Evolutionary conservation across 2,797 vertebrate genomes (phyloP).

Genomic region (Premnoplex brunnescens): DNA sequence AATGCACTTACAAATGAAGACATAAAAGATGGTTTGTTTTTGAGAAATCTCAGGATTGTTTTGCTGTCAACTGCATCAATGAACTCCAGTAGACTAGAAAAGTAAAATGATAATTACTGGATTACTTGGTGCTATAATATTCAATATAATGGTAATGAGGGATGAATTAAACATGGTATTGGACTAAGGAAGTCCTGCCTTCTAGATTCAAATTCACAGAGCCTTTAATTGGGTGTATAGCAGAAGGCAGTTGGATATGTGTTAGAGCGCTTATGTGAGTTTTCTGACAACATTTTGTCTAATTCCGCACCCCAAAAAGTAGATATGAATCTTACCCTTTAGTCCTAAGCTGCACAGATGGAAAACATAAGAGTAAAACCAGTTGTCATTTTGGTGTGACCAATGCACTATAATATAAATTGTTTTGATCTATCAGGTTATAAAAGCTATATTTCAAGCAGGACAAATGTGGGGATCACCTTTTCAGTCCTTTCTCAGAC

Average conservation of each 20-base stretch:
- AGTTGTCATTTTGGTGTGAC: background rate
- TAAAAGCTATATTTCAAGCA: background rate
- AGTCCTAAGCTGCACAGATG: background rate
- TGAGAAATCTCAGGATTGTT: background rate
- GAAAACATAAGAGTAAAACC: background rate
- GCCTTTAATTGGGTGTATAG: background rate
- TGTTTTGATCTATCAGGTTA: background rate
- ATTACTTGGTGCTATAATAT: slow-evolving; percentile 2
- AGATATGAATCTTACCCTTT: background rate
- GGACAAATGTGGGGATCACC: background rate
- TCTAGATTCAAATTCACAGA: background rate
- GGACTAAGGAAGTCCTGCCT: background rate
- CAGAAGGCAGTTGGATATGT: background rate
- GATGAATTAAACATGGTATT: background rate
- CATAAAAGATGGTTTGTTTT: background rate
- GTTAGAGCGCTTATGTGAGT: background rate
- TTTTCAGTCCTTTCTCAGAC: background rate
- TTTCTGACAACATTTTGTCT: background rate
- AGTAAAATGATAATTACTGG: background rate
- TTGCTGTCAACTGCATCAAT: background rate
- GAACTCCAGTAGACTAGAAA: background rate
- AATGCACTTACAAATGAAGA: background rate
- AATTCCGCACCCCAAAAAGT: background rate
- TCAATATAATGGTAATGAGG: background rate
- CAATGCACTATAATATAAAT: background rate